Conservation (phyloP, 2,113 vertebrate genomes). For the Steatornis caripensis region DNA sequence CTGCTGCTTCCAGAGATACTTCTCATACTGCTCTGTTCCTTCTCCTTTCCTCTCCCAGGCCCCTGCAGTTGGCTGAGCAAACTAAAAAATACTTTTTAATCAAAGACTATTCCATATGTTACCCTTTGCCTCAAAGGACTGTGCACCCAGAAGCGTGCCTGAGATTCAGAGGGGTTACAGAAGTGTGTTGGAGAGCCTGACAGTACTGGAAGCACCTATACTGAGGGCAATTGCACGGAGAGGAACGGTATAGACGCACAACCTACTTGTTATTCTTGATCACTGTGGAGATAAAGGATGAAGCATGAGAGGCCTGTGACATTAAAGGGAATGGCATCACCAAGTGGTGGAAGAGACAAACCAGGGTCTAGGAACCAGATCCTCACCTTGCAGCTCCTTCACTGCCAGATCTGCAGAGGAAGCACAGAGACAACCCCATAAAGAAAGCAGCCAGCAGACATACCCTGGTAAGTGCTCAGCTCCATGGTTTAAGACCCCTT, state of each 20-base stretch:
- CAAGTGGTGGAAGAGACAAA: neutral
- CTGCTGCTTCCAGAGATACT: neutral
- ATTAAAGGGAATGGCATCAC: neutral
- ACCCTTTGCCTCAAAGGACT: neutral
- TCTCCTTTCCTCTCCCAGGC: neutral
- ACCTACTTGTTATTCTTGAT: neutral
- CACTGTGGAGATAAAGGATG: neutral
- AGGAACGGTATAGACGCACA: neutral
- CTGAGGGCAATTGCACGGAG: neutral
- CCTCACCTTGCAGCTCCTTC: conserved; percentile 59
- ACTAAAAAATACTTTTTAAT: neutral
- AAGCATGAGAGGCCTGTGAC: neutral
- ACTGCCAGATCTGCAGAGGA: conserved; percentile 42
- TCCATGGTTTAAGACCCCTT: neutral
- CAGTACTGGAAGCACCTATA: neutral
- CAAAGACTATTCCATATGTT: neutral
- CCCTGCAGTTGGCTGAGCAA: neutral
- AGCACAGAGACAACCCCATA: neutral
- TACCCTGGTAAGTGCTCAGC: neutral
- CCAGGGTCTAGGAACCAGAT: neutral
- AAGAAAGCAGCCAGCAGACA: neutral
- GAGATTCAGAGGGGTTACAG: neutral
- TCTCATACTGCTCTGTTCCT: neutral
- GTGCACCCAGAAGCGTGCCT: neutral
- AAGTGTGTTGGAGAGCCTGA: neutral